Conservation (phyloP, 2,797 vertebrate species). For the Mormyrus proboscirostris region DNA sequence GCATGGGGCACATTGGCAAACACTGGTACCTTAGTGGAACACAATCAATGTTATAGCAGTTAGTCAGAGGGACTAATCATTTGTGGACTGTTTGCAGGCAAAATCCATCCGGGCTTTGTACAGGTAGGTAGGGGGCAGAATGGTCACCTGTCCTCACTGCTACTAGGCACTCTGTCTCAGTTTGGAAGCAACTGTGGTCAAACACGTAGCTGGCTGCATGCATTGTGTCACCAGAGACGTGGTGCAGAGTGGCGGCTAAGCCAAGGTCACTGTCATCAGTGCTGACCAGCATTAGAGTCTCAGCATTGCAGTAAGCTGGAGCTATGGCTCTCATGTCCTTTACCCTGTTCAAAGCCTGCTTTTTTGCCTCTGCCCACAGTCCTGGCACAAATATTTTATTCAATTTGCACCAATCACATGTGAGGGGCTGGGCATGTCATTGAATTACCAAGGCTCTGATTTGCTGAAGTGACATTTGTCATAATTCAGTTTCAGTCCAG, state of each 20-base stretch:
- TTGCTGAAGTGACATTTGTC: neutral
- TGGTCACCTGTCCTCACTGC: neutral
- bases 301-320: neutral
- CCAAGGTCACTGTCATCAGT: neutral
- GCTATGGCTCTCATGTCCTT: neutral
- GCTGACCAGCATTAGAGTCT: neutral
- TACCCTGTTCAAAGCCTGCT: neutral
- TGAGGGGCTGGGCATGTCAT: neutral
- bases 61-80: neutral
- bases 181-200: neutral
- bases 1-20: neutral
- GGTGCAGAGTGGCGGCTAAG: neutral
- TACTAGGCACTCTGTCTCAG: neutral
- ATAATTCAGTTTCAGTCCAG: slow-evolving; percentile 1
- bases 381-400: neutral
- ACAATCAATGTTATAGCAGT: neutral
- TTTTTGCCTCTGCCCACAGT: neutral
- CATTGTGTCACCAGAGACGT: neutral
- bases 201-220: neutral
- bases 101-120: neutral
- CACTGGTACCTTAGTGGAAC: neutral
- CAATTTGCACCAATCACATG: neutral
- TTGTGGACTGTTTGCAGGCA: neutral
- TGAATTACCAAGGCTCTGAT: neutral
- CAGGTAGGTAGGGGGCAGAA: neutral